Evolutionary conservation across 2,888 invertebrate genomes (phyloP).

Genomic region (Sinhomidia bicolor): DNA sequence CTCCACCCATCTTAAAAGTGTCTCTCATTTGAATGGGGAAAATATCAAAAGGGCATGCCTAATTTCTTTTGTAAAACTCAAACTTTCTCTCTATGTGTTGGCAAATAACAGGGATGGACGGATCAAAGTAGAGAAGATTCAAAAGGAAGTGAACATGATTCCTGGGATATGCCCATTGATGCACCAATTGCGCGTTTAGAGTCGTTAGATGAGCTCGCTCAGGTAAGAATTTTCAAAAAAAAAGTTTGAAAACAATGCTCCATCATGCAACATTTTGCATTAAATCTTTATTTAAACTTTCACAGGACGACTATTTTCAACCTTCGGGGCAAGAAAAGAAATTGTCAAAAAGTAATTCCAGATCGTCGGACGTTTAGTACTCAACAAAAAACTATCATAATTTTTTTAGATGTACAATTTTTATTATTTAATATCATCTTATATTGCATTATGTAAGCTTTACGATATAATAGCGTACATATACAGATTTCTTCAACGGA

Average conservation of each 20-base stretch:
- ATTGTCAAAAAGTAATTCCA: slow-evolving; percentile 78
- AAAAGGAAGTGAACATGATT: slow-evolving; percentile 80
- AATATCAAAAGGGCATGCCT: background rate
- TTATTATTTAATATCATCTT: slow-evolving; percentile 26
- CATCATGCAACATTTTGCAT: background rate
- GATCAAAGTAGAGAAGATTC: slow-evolving; percentile 80
- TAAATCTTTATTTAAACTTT: slow-evolving; percentile 3
- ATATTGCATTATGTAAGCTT: slow-evolving; percentile 24
- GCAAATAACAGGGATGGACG: slow-evolving; percentile 74
- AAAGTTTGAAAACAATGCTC: background rate
- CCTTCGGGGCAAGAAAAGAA: slow-evolving; percentile 70
- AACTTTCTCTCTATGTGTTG: slow-evolving; percentile 7
- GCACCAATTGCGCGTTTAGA: slow-evolving; percentile 87
- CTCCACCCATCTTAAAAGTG: background rate
- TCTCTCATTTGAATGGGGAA: background rate
- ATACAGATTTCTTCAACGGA: background rate
- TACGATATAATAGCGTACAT: background rate
- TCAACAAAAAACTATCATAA: slow-evolving; percentile 54
- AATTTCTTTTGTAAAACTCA: background rate
- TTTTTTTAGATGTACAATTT: slow-evolving; percentile 39
- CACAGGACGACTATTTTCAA: slow-evolving; percentile 77
- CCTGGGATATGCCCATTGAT: slow-evolving; percentile 80
- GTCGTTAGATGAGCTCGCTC: slow-evolving; percentile 86
- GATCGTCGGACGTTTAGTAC: slow-evolving; percentile 79
- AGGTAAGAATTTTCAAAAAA: slow-evolving; percentile 77